These are phyloP conservation scores for Drosophila miranda DNA, from an alignment of 1,140 invertebrate genomes.

Conservation along the genomic window DNA sequence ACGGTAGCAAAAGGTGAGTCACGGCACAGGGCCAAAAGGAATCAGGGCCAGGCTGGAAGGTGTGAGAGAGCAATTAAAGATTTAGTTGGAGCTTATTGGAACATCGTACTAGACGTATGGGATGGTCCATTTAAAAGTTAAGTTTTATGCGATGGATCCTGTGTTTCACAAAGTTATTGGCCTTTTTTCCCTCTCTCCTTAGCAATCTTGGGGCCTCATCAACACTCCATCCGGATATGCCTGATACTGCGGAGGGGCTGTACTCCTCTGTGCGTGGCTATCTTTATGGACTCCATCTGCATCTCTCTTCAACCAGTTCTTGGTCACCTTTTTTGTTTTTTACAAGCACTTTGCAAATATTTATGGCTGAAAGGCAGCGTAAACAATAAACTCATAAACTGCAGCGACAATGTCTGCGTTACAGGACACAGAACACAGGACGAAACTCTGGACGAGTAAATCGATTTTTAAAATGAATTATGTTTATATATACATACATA, in stretches of 20 bases:
- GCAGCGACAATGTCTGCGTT: constrained; percentile 57
- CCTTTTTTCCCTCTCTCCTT: constrained; percentile 6
- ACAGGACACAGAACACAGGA: constrained; percentile 32
- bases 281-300: not conserved
- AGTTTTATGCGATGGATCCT: constrained; percentile 49
- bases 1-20: constrained; percentile 48
- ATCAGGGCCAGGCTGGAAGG: constrained; percentile 37
- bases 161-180: constrained; percentile 73
- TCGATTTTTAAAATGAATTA: constrained; percentile 78
- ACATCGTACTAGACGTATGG: constrained; percentile 1
- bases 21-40: constrained; percentile 22
- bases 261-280: constrained; percentile 19
- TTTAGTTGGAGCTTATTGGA: constrained; percentile 57
- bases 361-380: constrained; percentile 72
- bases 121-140: constrained; percentile 70
- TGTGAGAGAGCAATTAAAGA: constrained; percentile 64
- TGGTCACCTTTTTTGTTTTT: constrained; percentile 71
- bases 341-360: constrained; percentile 80
- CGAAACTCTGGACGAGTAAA: constrained; percentile 45
- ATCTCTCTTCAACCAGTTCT: constrained; percentile 3
- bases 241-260: too few species aligned
- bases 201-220: constrained; percentile 60
- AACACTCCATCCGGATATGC: constrained; percentile 15
- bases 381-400: constrained; percentile 80
- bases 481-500: constrained; percentile 39